phyloP scores from a whole-genome alignment of 2,888 invertebrate species.

The Nomada lathburiana region DNA sequence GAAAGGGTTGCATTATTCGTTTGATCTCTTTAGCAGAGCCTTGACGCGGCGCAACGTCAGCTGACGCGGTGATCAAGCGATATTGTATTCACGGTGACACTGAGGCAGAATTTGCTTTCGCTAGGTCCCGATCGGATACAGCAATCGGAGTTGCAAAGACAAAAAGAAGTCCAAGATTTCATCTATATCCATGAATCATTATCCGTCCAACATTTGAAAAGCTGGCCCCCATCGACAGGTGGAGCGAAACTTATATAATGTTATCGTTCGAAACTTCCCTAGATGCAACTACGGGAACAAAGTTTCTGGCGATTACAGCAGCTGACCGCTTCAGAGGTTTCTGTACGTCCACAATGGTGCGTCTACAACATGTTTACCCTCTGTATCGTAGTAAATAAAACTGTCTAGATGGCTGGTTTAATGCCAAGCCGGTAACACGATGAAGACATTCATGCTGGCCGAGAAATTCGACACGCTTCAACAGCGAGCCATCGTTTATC shows the following conservation, averaged over 20 bases:
- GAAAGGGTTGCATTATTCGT: constrained; percentile 66
- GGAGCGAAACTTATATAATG: no score
- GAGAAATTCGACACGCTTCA: constrained; percentile 37
- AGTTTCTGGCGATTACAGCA: no score
- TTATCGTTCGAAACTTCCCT: no score
- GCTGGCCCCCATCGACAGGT: not conserved
- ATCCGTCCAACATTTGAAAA: not conserved
- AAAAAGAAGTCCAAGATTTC: not conserved
- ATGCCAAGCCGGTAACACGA: constrained; percentile 40
- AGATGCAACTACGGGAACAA: no score
- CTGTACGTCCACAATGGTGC: not conserved
- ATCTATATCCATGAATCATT: not conserved
- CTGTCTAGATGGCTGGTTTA: constrained; percentile 24
- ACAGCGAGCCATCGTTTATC: not conserved
- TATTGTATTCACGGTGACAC: constrained; percentile 60
- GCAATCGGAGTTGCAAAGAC: not conserved
- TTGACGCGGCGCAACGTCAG: constrained; percentile 62
- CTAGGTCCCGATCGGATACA: constrained; percentile 2
- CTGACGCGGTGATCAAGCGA: constrained; percentile 62
- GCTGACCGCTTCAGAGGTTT: not conserved
- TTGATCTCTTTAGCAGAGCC: constrained; percentile 64
- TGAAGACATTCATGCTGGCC: constrained; percentile 29
- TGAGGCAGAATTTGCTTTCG: constrained; percentile 50
- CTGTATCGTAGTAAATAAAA: constrained; percentile 30
- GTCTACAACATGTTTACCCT: constrained; percentile 12